Evolutionary conservation across 1,140 invertebrate species (phyloP), one percentile per base, ranked within the genome.

Genomic region (Papilio helenus): DNA sequence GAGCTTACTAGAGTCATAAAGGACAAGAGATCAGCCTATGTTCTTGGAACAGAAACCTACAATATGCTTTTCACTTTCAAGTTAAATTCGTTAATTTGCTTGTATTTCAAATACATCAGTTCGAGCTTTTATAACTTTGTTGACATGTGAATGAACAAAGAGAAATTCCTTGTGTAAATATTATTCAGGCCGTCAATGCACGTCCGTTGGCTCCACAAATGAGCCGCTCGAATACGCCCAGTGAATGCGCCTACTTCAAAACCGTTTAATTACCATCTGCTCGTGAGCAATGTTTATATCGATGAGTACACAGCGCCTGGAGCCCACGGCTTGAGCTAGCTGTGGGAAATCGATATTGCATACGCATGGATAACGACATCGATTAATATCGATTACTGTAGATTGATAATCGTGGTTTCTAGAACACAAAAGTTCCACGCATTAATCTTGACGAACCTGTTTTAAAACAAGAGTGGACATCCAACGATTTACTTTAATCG

Each of bases 41-140:
- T 23, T 26, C 23, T 61, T 14, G 4, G 4, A 26, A 23, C 58
- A 61, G 34, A 8, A 39, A 39, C 7, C 34, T 3, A 39, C 34
- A 39, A 39, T 39, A 39, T 39, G 34, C 34, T 39, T 39, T 39
- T 39, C 34, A 39, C 4, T 39, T 39, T 8, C 34, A 39, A 82
- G 77, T 73, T 71, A 72, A 79, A 76, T 71, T 76, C 76, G 72
- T 76, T 80, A 58, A 61, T 76, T 76, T 79, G 80, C 51, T 78
- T 81, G 74, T 55, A 76, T 83, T 83, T 81, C 76, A 79, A 79
- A 81, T 82, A 76, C 82, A 85, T 84, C 80, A 71, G 23, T 77
- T 79, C n/a, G 71, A 72, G 83, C 82, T 81, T 85, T 83, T 85
- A 86, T 82, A 82, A 81, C 76, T 76, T 83, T 80, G 26, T 84